phyloP scores from a whole-genome alignment of 2,113 vertebrate genomes.

The Cisticola juncidis region DNA sequence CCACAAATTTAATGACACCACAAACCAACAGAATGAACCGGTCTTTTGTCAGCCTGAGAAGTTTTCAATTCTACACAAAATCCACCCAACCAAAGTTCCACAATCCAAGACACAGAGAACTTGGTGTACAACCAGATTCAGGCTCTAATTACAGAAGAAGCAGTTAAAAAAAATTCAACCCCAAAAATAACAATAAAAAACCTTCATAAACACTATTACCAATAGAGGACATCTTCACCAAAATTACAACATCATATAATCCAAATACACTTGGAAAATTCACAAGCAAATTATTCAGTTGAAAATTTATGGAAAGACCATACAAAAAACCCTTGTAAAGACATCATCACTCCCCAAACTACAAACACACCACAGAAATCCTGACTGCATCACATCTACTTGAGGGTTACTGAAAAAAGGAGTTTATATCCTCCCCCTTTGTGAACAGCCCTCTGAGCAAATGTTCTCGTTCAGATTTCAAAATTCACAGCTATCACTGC shows the following conservation, averaged over 20 bases:
- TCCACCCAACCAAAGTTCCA: background rate
- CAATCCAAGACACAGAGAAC: background rate
- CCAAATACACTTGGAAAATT: background rate
- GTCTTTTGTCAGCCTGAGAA: background rate
- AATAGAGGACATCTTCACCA: background rate
- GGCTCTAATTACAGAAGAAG: background rate
- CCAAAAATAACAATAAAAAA: background rate
- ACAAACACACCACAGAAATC: background rate
- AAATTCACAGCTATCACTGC: background rate
- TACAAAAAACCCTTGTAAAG: background rate
- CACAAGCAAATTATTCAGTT: background rate
- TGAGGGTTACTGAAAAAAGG: fast-evolving
- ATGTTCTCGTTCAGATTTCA: background rate
- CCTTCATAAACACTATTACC: background rate
- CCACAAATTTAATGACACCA: background rate
- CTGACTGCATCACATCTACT: background rate
- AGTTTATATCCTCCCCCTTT: background rate
- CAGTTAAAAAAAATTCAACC: background rate
- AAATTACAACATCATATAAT: background rate
- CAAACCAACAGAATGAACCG: background rate
- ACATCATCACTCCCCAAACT: background rate
- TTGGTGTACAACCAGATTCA: background rate
- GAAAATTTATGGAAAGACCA: background rate
- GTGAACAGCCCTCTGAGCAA: background rate
- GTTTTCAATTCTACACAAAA: background rate